phyloP scores from a whole-genome alignment of 1,140 invertebrate species.

The Phortica variegata region DNA sequence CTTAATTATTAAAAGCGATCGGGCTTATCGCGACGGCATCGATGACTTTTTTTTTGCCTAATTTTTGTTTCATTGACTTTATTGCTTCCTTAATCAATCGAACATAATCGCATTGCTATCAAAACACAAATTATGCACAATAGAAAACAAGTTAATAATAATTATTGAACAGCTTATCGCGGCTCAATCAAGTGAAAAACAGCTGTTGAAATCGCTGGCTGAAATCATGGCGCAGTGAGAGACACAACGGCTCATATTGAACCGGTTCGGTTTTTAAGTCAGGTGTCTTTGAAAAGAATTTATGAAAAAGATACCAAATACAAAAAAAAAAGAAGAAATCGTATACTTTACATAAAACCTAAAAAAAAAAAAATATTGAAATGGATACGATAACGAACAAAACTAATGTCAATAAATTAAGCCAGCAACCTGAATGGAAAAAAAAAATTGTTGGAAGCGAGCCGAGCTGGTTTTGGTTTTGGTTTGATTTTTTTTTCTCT shows the following conservation, averaged over 20 bases:
- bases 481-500: no score
- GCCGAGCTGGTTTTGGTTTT: no score
- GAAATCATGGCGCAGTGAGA: background rate
- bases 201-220: background rate
- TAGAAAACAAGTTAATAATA: no score
- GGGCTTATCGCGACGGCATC: no score
- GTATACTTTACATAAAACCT: background rate
- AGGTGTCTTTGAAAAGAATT: background rate
- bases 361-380: background rate
- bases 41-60: no score
- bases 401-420: background rate
- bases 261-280: background rate
- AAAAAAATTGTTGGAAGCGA: background rate
- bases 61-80: no score
- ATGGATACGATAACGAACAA: background rate
- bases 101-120: no score
- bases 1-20: no score
- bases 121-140: no score
- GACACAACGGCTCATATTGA: background rate
- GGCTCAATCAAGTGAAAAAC: background rate
- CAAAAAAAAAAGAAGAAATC: no score
- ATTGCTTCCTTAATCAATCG: no score
- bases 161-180: background rate
- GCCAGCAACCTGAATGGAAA: background rate
- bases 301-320: background rate